phyloP scores from a whole-genome alignment of 2,797 vertebrate genomes.

The Hafferia zeledoni region DNA sequence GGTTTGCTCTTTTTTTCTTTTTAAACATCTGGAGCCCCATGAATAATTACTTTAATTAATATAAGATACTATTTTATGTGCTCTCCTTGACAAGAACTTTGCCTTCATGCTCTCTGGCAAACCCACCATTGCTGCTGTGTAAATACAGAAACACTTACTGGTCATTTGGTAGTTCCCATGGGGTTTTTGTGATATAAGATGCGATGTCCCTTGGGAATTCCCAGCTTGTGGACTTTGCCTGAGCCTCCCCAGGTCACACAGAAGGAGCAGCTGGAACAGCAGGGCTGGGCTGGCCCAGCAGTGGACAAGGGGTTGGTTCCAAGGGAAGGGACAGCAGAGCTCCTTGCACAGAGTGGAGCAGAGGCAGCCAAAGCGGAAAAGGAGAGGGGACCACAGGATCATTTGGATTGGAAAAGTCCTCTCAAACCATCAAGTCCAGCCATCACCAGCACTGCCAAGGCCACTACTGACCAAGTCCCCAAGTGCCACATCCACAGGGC shows the following conservation, averaged over 20 bases:
- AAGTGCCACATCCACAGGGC: fast-evolving
- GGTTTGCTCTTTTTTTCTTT: background rate
- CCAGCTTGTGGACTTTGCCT: background rate
- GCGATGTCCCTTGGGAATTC: background rate
- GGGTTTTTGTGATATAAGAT: background rate
- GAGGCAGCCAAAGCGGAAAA: background rate
- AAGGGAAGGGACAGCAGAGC: background rate
- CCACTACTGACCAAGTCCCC: background rate
- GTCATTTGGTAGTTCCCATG: background rate
- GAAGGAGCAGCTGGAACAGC: background rate
- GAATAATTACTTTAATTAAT: slow-evolving; percentile 50
- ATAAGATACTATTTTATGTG: slow-evolving; percentile 1
- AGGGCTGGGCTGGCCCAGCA: background rate
- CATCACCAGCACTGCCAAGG: background rate
- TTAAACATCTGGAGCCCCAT: background rate
- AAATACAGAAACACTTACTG: background rate
- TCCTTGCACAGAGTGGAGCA: background rate
- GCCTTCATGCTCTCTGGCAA: background rate
- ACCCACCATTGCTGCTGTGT: background rate
- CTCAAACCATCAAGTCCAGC: background rate
- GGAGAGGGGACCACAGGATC: background rate
- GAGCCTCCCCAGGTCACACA: background rate
- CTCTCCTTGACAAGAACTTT: background rate
- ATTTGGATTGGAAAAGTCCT: background rate
- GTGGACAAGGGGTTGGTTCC: background rate